These are phyloP conservation scores for Danionella cerebrum DNA, from an alignment of 2,113 vertebrate genomes.

Conservation along the genomic window DNA sequence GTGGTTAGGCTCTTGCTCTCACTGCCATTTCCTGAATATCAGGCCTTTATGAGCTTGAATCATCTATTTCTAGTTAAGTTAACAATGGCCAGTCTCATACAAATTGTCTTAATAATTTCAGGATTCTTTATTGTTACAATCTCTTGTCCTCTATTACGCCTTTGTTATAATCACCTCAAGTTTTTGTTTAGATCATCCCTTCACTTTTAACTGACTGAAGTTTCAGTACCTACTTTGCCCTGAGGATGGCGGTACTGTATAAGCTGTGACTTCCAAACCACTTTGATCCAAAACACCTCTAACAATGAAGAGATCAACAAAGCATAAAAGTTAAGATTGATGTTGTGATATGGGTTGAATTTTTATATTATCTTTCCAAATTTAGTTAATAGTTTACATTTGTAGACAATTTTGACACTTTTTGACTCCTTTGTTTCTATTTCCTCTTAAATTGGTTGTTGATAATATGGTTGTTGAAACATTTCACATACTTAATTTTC, in stretches of 20 bases:
- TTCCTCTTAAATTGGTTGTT: too few relatives aligned
- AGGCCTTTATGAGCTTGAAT: neutral
- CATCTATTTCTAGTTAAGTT: neutral
- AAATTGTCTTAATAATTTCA: neutral
- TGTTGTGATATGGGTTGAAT: too few relatives aligned
- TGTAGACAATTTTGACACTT: too few relatives aligned
- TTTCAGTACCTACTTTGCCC: constrained; percentile 48
- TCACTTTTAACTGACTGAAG: neutral
- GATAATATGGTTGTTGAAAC: too few relatives aligned
- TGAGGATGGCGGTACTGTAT: constrained; percentile 65
- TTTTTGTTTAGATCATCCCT: neutral
- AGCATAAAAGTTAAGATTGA: too few relatives aligned
- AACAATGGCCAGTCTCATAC: neutral
- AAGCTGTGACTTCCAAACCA: constrained; percentile 40
- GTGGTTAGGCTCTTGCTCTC: constrained; percentile 36
- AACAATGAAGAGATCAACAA: constrained; percentile 3
- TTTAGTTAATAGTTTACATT: too few relatives aligned
- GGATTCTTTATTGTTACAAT: neutral
- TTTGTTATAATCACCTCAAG: neutral
- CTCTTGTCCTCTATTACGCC: neutral
- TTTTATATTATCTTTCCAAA: too few relatives aligned
- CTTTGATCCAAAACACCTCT: constrained; percentile 18
- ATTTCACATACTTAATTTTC: too few relatives aligned
- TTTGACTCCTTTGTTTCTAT: too few relatives aligned
- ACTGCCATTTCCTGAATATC: constrained; percentile 29